Conservation (phyloP, 30 jellyfish, hydroid and myxozoan genomes). For the Turritopsis dohrnii region DNA sequence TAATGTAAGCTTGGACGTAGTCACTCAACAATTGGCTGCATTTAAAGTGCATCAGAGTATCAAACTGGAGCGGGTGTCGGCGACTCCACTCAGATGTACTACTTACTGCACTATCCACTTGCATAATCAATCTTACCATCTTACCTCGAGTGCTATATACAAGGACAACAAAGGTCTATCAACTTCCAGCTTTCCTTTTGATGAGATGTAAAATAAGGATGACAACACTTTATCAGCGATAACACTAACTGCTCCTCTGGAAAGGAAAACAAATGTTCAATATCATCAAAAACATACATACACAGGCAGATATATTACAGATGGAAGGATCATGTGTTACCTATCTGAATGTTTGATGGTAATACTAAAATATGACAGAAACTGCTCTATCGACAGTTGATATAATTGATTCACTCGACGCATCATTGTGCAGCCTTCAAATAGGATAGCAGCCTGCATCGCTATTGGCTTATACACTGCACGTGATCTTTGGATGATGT, state of each 20-base stretch:
- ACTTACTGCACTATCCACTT: too few relatives aligned
- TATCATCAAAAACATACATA: too few relatives aligned
- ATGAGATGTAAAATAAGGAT: conserved; percentile 42
- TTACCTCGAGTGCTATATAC: conserved; percentile 66
- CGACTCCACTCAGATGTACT: too few relatives aligned
- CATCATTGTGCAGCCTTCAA: conserved; percentile 60
- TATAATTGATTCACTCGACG: conserved; percentile 47
- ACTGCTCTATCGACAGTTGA: conserved; percentile 55
- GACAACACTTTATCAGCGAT: conserved; percentile 61
- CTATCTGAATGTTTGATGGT: conserved; percentile 84
- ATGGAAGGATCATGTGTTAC: conserved; percentile 17
- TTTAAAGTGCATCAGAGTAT: too few relatives aligned
- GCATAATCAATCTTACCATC: too few relatives aligned
- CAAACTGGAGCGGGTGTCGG: too few relatives aligned
- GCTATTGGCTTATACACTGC: conserved; percentile 78
- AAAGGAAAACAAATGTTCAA: not conserved
- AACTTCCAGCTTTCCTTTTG: conserved; percentile 62
- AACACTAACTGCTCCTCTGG: conserved; percentile 67
- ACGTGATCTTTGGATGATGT: conserved; percentile 49
- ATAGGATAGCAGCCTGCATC: conserved; percentile 67
- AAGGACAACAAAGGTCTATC: conserved; percentile 66
- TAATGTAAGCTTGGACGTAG: too few relatives aligned
- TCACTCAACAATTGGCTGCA: too few relatives aligned
- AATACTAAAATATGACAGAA: conserved; percentile 46
- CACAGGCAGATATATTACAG: not conserved